Base-by-base conservation (phyloP, 2,888 invertebrate genomes). In the Raillietiella orientalis region DNA sequence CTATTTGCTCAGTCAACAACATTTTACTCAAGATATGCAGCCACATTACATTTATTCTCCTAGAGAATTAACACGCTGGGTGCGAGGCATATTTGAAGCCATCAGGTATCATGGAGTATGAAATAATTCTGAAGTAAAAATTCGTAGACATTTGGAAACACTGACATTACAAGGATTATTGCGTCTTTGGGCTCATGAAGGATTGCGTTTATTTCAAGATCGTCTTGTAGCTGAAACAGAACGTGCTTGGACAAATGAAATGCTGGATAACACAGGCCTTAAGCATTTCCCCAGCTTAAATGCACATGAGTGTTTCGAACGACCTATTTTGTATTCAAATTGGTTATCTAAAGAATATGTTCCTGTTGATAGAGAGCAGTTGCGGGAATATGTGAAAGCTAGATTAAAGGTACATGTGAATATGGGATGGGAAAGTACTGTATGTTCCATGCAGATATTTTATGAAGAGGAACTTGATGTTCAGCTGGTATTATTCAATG, bases 31-130 rank as follows among this genome's bases (percentile, higher is more conserved):
- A 50, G 96, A 96, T 48, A 93, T 93, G 82, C 96, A 99, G 47
- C 96, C 96, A 2, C 96, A 99, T 50, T 96, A 99, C 46, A 90
- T 99, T 1, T 96, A 99, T 53, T 90, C 90, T 29, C 96, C 96
- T 6, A 47, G 56, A 56, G 96, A 96, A 52, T 79, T 96, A 82
- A 96, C 96, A 0, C 56, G 96, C 41, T 96, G 96, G 96, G 93
- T 96, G 28, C 61, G 96, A 32, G 96, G 96, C 33, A 96, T 99
- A 36, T 90, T 87, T 45, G 96, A 99, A 51, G 96, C 96, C 6
- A 75, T 99, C 32, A 53, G 61, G 59, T 58, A 37, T n/a, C n/a
- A n/a, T n/a, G n/a, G n/a, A n/a, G n/a, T n/a, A n/a, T n/a, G n/a
- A n/a, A n/a, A n/a, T n/a, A 8, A 17, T 17, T 17, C 19, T 17